phyloP scores from a whole-genome alignment of 2,888 invertebrate species.

The Mythimna lalbum region DNA sequence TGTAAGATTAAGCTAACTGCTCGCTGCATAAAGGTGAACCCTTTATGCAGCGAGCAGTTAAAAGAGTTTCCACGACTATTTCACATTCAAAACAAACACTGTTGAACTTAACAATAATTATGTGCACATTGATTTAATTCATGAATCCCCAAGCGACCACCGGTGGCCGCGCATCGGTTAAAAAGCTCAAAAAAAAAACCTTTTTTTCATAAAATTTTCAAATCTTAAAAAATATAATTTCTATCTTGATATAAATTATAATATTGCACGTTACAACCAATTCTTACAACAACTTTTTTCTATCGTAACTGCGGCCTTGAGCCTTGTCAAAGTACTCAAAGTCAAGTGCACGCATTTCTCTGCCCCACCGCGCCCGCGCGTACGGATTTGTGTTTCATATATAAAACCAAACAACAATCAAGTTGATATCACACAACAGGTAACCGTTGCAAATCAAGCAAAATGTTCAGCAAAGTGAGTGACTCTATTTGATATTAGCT shows the following conservation, averaged over 20 bases:
- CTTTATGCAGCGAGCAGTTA: no score
- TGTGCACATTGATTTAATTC: background rate
- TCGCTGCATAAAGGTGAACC: no score
- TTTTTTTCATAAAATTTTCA: background rate
- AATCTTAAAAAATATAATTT: background rate
- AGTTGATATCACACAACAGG: slow-evolving; percentile 75
- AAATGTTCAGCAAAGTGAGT: slow-evolving; percentile 84
- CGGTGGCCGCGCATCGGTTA: no score
- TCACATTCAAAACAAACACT: background rate
- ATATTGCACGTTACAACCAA: background rate
- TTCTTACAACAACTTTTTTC: background rate
- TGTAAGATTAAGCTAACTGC: no score
- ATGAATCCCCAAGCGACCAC: no score
- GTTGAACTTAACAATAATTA: background rate
- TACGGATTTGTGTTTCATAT: slow-evolving; percentile 26
- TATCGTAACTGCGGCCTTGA: slow-evolving; percentile 13
- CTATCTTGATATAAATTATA: background rate
- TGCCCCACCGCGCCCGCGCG: slow-evolving; percentile 59
- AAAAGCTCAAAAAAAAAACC: background rate
- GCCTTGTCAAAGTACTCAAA: slow-evolving; percentile 34
- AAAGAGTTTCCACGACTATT: background rate
- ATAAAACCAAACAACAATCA: slow-evolving; percentile 68
- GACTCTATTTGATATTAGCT: background rate
- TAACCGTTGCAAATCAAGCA: slow-evolving; percentile 71
- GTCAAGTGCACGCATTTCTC: slow-evolving; percentile 55